Base-by-base conservation (phyloP, 2,113 vertebrate species). In the Gadus chalcogrammus region DNA sequence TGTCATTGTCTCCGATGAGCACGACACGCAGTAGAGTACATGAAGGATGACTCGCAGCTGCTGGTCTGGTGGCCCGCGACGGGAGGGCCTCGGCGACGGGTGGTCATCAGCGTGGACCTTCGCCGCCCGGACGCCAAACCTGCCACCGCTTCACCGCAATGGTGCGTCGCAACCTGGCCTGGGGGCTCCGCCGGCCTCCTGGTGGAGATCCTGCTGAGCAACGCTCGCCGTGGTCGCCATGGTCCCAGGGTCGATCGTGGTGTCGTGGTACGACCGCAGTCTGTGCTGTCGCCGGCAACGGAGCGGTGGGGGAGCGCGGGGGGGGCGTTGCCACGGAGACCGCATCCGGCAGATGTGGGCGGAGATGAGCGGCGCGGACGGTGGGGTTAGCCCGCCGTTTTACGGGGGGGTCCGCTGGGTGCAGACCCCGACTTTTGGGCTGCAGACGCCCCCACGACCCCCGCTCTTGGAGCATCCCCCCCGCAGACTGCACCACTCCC, bases 141-240 rank as follows among this genome's bases (percentile, higher is more conserved):
- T 90, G 88, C 71, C 82, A 91, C 15, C 15, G 72, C 61, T 89
- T 90, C 71, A 82, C 75, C 0, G 0, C 90, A 63, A 66, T 73
- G 16, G 78, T 67, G n/a, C 88, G 72, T 59, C 81, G 60, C 65
- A 91, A 87, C 76, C 88, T 86, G 38, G 42, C 71, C 56, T 88
- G 84, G 0, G 85, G 92, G 65, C 71, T 91, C 70, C 72, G 17
- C 65, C 74, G 84, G 0, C 62, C 72, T 20, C 60, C 79, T 53
- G 56, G 59, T 90, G 4, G 61, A 71, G 8, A 62, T 89, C 35
- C 76, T 93, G 35, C 69, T 91, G 5, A 22, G 68, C 22, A 89
- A 89, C 20, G 71, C 73, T 86, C 1, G 7, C 0, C 0, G 15
- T 90, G 65, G 75, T 72, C 0, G 58, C 74, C n/a, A 70, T 90